Evolutionary conservation across 1,140 invertebrate genomes (phyloP), one percentile per base, ranked within the genome.

Genomic region (Drosophila baimaii): DNA sequence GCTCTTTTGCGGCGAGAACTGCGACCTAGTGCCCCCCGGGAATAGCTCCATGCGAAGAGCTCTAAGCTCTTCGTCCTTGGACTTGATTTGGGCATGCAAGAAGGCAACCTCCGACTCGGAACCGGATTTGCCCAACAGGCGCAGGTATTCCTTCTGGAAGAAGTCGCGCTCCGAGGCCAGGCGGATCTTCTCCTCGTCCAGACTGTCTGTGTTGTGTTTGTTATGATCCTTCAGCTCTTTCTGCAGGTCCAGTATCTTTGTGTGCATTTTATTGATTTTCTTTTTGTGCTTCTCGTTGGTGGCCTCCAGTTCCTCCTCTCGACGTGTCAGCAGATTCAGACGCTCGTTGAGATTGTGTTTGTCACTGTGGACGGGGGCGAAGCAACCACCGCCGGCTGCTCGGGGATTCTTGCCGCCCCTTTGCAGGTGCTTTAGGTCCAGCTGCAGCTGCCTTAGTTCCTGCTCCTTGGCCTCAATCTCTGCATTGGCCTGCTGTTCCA

Each of bases 401-500:
- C 78, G 68, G 3, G 25, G 17, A 5, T 57, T 58, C 15, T 61
- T 81, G 10, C 31, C 8, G 10, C 31, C 8, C 10, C 27, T 57
- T 6, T 63, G 59, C 25, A 77, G 31, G 19, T 76, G 44, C 17
- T 69, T 75, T 2, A 89, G 12, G 15, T 90, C 77, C 2, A 21
- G 21, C 19, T 90, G 77, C 17, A 89, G 46, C 9, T 68, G 62
- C 7, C 25, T 59, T 2, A 91, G 39, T 44, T 91, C 84, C 2
- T 55, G n/a, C 21, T 92, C 91, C 17, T 79, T 85, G 5, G 86
- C 76, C n/a, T 77, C 81, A n/a, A 92, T 65, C 47, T 92, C 90
- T 0, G 52, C 58, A 55, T 92, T 92, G 12, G 91, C 91, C 64
- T 95, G 94, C 10, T 93, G 92, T 82, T 95, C 94, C 6, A 95